These are phyloP conservation scores for Formica aserva DNA, from an alignment of 2,888 invertebrate genomes.

Conservation along the genomic window DNA sequence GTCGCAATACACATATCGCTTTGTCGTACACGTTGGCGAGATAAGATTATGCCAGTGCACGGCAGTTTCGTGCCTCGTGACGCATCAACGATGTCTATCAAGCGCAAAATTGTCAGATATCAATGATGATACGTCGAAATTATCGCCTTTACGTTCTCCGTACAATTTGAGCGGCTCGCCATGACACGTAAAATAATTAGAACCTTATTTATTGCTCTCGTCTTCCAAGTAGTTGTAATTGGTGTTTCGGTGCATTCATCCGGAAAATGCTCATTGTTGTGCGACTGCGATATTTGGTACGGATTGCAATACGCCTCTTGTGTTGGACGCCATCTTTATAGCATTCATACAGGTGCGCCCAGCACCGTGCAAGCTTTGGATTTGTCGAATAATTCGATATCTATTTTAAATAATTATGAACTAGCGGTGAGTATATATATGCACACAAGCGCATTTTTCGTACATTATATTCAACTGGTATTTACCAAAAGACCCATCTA, in stretches of 20 bases:
- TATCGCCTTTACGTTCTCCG: neutral
- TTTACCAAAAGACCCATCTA: neutral
- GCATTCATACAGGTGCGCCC: slow-evolving; percentile 79
- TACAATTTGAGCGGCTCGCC: neutral
- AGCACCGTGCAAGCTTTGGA: slow-evolving; percentile 80
- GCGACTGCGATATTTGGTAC: slow-evolving; percentile 80
- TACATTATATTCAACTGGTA: neutral
- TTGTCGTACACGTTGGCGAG: slow-evolving; percentile 54
- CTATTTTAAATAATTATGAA: slow-evolving; percentile 76
- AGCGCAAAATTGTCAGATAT: slow-evolving; percentile 47
- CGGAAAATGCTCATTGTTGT: slow-evolving; percentile 75
- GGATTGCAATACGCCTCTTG: slow-evolving; percentile 79
- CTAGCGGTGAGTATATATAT: slow-evolving; percentile 76
- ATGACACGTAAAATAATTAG: slow-evolving; percentile 37
- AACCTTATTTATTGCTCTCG: slow-evolving; percentile 22
- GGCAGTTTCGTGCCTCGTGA: slow-evolving; percentile 42
- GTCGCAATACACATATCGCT: slow-evolving; percentile 52
- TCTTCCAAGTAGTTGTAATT: slow-evolving; percentile 9
- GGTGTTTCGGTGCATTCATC: slow-evolving; percentile 17
- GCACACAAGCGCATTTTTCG: neutral
- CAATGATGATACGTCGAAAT: slow-evolving; percentile 19
- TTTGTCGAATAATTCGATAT: slow-evolving; percentile 83
- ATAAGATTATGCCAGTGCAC: slow-evolving; percentile 68
- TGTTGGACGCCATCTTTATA: slow-evolving; percentile 78
- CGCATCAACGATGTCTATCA: slow-evolving; percentile 32